These are phyloP conservation scores for Crepidodera aurea DNA, from an alignment of 2,888 invertebrate species.

Conservation along the genomic window DNA sequence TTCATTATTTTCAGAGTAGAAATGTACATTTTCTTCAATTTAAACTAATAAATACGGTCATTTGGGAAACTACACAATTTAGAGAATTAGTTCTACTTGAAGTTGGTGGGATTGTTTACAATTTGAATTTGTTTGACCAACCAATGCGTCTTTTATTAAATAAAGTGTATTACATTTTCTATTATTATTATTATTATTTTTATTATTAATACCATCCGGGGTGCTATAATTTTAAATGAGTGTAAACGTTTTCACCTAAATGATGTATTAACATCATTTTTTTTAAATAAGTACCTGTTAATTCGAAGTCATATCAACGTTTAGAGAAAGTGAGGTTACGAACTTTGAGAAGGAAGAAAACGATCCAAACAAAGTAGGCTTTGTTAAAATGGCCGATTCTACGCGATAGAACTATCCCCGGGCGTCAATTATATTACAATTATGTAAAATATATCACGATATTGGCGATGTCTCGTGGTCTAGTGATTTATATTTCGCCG, in stretches of 20 bases:
- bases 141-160: too few species aligned
- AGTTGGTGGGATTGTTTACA: too few species aligned
- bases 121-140: too few species aligned
- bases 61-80: too few species aligned
- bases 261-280: conserved; percentile 2
- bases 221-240: too few species aligned
- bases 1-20: too few species aligned
- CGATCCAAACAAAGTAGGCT: conserved; percentile 44
- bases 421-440: conserved; percentile 46
- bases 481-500: conserved; percentile 37
- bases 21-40: too few species aligned
- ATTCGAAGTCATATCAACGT: conserved; percentile 6
- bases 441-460: conserved; percentile 46
- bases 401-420: conserved; percentile 27
- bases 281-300: conserved; percentile 5
- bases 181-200: too few species aligned
- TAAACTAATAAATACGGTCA: too few species aligned
- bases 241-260: conserved; percentile 12
- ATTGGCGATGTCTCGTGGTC: conserved; percentile 35
- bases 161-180: too few species aligned
- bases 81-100: too few species aligned
- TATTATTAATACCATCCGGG: too few species aligned
- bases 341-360: conserved; percentile 30
- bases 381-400: conserved; percentile 38
- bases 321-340: conserved; percentile 34